Conservation (phyloP, 1,140 invertebrate genomes). For the Drosophila leontia region DNA sequence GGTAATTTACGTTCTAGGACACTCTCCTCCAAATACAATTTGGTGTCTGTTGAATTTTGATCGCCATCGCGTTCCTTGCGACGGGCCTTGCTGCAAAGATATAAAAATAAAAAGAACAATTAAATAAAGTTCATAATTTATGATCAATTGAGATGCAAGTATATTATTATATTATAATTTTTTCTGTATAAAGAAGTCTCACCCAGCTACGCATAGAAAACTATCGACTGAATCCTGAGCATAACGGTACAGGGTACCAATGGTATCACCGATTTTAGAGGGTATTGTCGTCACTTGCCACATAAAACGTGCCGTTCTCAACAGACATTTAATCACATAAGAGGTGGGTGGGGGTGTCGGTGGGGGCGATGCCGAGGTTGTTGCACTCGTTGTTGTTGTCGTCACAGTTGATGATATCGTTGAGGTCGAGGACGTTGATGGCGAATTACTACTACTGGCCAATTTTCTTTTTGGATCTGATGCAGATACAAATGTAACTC, state of each 20-base stretch:
- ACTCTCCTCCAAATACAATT: constrained; percentile 97
- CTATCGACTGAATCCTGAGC: constrained; percentile 82
- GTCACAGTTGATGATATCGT: constrained; percentile 25
- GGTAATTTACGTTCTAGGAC: constrained; percentile 96
- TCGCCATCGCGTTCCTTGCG: constrained; percentile 97
- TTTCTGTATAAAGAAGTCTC: constrained; percentile 47
- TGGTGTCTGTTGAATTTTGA: constrained; percentile 93
- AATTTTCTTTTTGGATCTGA: constrained; percentile 34
- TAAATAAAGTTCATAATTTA: not conserved
- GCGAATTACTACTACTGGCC: constrained; percentile 25
- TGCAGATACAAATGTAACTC: constrained; percentile 42
- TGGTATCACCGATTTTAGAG: constrained; percentile 81
- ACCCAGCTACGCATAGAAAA: constrained; percentile 84
- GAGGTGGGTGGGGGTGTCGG: constrained; percentile 42
- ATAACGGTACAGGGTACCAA: constrained; percentile 81
- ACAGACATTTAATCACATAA: constrained; percentile 82
- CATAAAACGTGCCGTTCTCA: constrained; percentile 83
- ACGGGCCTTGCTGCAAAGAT: constrained; percentile 95
- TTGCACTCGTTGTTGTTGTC: constrained; percentile 10
- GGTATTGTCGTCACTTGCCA: constrained; percentile 84
- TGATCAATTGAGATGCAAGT: not conserved
- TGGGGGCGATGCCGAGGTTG: constrained; percentile 16
- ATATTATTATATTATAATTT: not conserved
- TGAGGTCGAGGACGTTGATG: constrained; percentile 24
- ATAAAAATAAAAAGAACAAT: constrained; percentile 16